Percentiles rank a stretch among this genome's conserved stretches.
Conservation (phyloP, 2,888 invertebrate genomes). For the Nomada lathburiana region DNA sequence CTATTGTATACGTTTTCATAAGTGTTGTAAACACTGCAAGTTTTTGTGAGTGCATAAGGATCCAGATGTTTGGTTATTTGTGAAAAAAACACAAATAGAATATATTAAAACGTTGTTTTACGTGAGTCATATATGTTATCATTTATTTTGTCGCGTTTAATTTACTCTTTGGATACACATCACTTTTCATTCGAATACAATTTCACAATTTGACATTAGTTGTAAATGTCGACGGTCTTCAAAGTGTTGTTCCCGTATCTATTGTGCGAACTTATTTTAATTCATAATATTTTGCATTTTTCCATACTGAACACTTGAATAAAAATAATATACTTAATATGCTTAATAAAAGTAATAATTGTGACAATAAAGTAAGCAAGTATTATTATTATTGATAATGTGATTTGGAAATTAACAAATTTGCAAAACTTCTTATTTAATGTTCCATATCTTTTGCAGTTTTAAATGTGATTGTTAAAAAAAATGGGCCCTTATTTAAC, state of each 20-base stretch:
- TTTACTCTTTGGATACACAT: not conserved
- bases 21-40: not conserved
- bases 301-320: not conserved
- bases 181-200: not conserved
- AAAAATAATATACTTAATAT: not conserved
- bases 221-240: not conserved
- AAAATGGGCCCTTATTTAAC: conserved; percentile 35
- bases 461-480: not conserved
- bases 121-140: not conserved
- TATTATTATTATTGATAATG: not conserved
- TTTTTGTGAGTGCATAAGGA: not conserved
- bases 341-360: not conserved
- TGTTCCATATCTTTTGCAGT: not conserved
- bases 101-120: not conserved
- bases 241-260: not conserved
- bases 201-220: not conserved
- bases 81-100: not conserved
- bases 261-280: not conserved
- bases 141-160: not conserved
- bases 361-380: not conserved
- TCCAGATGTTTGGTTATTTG: not conserved
- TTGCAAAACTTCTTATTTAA: not conserved
- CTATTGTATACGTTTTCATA: not conserved
- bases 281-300: not conserved
- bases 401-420: not conserved